These are phyloP conservation scores for Doris montereyensis DNA, from an alignment of 2,888 invertebrate genomes.

Conservation along the genomic window DNA sequence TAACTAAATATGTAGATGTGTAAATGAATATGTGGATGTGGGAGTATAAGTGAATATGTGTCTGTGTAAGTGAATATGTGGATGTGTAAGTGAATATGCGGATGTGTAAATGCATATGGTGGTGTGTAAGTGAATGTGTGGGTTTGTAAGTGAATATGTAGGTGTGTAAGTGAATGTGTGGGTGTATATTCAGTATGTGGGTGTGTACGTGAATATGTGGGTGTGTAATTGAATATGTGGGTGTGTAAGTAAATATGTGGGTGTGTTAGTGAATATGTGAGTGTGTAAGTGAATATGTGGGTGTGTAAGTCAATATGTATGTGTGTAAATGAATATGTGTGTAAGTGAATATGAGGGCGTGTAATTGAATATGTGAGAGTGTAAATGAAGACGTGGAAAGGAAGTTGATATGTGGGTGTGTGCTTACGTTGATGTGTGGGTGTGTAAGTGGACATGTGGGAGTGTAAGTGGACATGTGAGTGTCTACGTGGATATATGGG, in stretches of 20 bases:
- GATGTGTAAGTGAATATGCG: background rate
- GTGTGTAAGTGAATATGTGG: background rate
- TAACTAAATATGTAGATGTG: background rate
- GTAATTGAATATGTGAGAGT: background rate
- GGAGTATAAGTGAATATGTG: background rate
- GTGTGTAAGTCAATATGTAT: background rate
- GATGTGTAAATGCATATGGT: background rate
- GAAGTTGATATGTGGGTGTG: constrained; percentile 14
- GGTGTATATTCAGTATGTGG: too few relatives aligned
- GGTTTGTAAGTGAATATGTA: background rate
- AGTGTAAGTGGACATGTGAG: background rate
- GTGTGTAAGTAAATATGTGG: background rate
- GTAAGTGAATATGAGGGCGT: constrained; percentile 1
- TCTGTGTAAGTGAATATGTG: too few relatives aligned
- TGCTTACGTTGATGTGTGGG: too few relatives aligned
- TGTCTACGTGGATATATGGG: too few relatives aligned
- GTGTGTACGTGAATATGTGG: background rate
- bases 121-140: background rate
- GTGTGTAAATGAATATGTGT: background rate
- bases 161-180: background rate
- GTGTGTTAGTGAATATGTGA: background rate
- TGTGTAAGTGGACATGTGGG: background rate
- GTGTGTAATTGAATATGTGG: background rate
- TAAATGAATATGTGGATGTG: background rate
- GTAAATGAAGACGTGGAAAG: background rate